These are phyloP conservation scores for Endomychus coccineus DNA, from an alignment of 2,888 invertebrate genomes.

Conservation along the genomic window DNA sequence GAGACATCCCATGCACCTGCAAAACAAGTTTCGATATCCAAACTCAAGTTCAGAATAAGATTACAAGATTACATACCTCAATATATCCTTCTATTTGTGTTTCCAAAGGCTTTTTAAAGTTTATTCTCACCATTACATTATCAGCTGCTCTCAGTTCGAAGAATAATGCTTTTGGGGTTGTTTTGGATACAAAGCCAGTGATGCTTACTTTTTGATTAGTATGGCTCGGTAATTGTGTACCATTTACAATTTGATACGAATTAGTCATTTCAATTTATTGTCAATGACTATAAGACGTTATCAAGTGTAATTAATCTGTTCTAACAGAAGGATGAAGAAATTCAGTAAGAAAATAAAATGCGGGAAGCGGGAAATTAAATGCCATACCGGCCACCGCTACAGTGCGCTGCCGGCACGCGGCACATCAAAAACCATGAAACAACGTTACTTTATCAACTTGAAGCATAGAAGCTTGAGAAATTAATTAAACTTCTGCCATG, in stretches of 20 bases:
- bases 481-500: too few relatives aligned
- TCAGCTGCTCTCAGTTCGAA: conserved; percentile 36
- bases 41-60: conserved; percentile 2
- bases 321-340: too few relatives aligned
- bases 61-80: conserved; percentile 29
- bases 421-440: too few relatives aligned
- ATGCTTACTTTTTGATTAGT: conserved; percentile 36
- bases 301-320: too few relatives aligned
- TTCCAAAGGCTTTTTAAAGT: conserved; percentile 31
- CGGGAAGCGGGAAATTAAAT: too few relatives aligned
- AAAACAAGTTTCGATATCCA: conserved; percentile 12
- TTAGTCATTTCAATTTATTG: too few relatives aligned
- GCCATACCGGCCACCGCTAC: too few relatives aligned
- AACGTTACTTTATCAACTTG: too few relatives aligned
- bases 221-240: conserved; percentile 33
- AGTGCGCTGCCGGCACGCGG: too few relatives aligned
- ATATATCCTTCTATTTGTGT: conserved; percentile 36
- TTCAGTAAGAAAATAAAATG: too few relatives aligned
- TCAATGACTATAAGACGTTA: too few relatives aligned
- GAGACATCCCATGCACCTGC: conserved; percentile 30
- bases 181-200: conserved; percentile 32
- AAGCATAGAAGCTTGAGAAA: too few relatives aligned
- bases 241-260: conserved; percentile 36
- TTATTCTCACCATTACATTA: conserved; percentile 34
- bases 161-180: conserved; percentile 31